Evolutionary conservation across 92 coral and sea anemone genomes (phyloP), one percentile per base, ranked within the genome.

Genomic region (Actinostola sp.): DNA sequence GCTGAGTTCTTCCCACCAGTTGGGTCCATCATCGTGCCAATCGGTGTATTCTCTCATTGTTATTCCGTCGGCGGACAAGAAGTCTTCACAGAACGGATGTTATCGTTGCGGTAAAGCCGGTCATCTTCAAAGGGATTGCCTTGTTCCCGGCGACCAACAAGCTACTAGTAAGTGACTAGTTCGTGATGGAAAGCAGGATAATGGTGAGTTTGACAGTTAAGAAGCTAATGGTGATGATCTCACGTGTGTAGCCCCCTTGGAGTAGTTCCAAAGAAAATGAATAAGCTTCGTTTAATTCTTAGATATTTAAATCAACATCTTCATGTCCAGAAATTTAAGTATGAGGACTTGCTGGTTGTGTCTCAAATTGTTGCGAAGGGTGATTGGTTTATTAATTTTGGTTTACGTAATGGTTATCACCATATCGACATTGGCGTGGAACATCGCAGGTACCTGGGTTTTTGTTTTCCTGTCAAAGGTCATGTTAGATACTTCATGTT

Each of bases 301-400:
- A 44, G 82, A 42, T 82, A 54, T 36, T 65, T 82, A 29, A 82
- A 75, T 71, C 30, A 81, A 36, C 86, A 81, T 27, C 48, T 81
- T 2, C 8, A 48, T 48, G 54, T 48, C 19, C 5, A 14, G 15
- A 48, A 48, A 16, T 48, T 48, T n/a, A 48, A 20, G 19, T 48
- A 48, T 16, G 54, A 48, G 54, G 54, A 48, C 15, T 48, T 48
- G 15, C 15, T 14, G 8, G 54, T 48, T 6, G 54, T 48, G 54
- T 48, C 54, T 16, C 63, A 70, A 33, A 13, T 70, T 54, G 76
- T 17, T 14, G 0, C 49, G 32, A 70, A 52, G n/a, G 76, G 76
- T 1, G 63, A 70, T 20, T 70, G 76, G 76, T 70, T 55, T 15
- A 26, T 70, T 2, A 20, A 48, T 14, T 70, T 52, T 55, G 65